Base-by-base conservation (phyloP, 2,888 invertebrate genomes). In the Drosophila emarginata region DNA sequence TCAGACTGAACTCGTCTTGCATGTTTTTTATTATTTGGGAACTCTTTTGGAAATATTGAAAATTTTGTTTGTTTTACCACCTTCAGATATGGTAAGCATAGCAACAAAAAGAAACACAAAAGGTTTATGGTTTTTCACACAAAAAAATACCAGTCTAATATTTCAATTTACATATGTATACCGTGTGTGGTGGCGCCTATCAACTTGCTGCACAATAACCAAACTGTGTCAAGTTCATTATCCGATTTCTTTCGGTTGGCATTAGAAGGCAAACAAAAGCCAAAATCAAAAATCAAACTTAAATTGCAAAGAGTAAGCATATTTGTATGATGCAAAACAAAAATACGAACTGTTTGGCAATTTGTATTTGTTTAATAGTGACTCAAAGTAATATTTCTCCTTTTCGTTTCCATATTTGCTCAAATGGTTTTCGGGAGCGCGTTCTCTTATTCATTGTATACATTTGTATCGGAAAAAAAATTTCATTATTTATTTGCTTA, bases 211-310 rank as follows among this genome's bases (percentile, higher is more conserved):
- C 32, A 36, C 32, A 21, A 61, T 59, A 21, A 36, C n/a, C 26
- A 52, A 78, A 74, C 61, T 83, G 75, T 81, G 83, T 83, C 87
- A 83, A 83, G 83, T 83, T 83, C 79, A 72, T 58, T 57, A 23
- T 15, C 9, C 5, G 57, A 57, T 57, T 37, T 45, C 45, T 45
- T 45, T 57, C 23, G 37, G 12, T 18, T 32, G 32, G 9, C 11
- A 32, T 32, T 32, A 18, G 50, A 50, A 50, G 26, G 14, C 14
- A 45, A 15, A 45, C 40, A 45, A 12, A 45, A 45, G 9, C 15
- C 18, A 45, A 45, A 45, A 45, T 11, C 45, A 18, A 45, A 45
- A 45, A 40, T 15, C 9, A 15, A 18, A 45, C 9, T 6, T 7
- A 6, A 39, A 59, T 23, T 26, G 14, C 54, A 64, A 61, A 61